Evolutionary conservation across 2,888 invertebrate species (phyloP), one percentile per base, ranked within the genome.

Genomic region (Trisateles emortualis): DNA sequence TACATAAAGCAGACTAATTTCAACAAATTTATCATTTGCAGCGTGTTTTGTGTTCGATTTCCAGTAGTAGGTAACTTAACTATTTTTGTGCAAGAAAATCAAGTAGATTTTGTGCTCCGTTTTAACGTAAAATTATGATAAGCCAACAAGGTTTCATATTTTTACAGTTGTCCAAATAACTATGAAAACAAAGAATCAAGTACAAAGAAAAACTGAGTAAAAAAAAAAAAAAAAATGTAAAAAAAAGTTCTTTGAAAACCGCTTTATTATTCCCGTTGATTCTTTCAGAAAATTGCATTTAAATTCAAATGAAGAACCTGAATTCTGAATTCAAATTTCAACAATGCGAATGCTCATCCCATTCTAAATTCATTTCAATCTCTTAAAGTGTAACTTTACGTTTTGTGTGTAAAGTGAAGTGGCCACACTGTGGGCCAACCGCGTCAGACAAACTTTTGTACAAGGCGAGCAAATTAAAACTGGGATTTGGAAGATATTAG

Each of bases 381-480:
- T 68, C 47, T 54, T 58, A 44, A 68, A 51, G 39, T 52, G 43
- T 33, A 33, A 48, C 52, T 64, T 51, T 58, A 43, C 65, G n/a
- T 68, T 68, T 64, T 50, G 44, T n/a, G 36, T 39, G 39, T 53
- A 59, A 51, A 59, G 52, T 64, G 41, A 52, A 68, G 48, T 36
- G 38, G 45, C 42, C 48, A 50, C 50, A 59, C 42, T 68, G 51
- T 47, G 24, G 50, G 42, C 52, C 64, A 47, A 52, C 51, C 45
- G 38, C 50, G 65, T 30, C 40, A 17, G 17, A 45, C 22, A 59
- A 55, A 68, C 46, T 68, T 64, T 59, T 65, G 57, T 56, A 49
- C 45, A 46, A 39, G 46, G 52, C 51, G 65, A 64, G 68, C 53
- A 66, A 66, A 66, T 66, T 68, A 66, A 65, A 68, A 68, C 65